Percentiles rank a stretch among this genome's conserved stretches.
phyloP scores from a whole-genome alignment of 2,797 vertebrate genomes.

The Aphelocoma californica region DNA sequence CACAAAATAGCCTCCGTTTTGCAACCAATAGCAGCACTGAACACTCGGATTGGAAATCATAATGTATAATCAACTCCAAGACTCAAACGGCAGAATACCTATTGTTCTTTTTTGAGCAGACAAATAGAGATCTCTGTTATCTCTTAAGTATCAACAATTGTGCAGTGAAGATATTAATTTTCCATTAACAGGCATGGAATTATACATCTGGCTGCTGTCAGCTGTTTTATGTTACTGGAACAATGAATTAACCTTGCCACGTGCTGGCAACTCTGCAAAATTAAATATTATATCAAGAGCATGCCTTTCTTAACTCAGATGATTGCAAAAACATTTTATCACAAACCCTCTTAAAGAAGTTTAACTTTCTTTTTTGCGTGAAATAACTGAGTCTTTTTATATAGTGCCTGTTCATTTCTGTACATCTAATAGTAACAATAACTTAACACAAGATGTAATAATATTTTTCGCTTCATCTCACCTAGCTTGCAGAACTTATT shows the following conservation, averaged over 20 bases:
- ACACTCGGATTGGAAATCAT: slow-evolving; percentile 16
- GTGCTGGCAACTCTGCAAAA: neutral
- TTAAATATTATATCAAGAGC: neutral
- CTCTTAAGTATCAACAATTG: slow-evolving; percentile 28
- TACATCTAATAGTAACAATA: neutral
- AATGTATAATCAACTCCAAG: neutral
- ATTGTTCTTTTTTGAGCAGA: slow-evolving; percentile 20
- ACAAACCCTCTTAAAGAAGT: slow-evolving; percentile 11
- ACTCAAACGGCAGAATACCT: neutral
- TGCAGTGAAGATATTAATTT: slow-evolving; percentile 26
- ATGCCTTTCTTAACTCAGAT: neutral
- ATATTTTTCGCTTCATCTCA: neutral
- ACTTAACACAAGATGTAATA: neutral
- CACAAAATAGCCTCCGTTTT: neutral
- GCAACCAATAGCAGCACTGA: slow-evolving; percentile 27
- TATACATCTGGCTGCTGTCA: slow-evolving; percentile 9
- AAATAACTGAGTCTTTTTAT: neutral
- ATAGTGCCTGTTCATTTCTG: neutral
- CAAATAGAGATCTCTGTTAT: neutral
- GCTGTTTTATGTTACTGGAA: slow-evolving; percentile 1
- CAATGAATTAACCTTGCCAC: slow-evolving; percentile 11
- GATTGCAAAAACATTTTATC: neutral
- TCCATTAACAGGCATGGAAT: slow-evolving; percentile 17
- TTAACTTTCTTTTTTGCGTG: neutral
- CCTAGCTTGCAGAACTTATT: neutral